These are phyloP conservation scores for Mythimna lalbum DNA, from an alignment of 2,888 invertebrate genomes.

Conservation along the genomic window DNA sequence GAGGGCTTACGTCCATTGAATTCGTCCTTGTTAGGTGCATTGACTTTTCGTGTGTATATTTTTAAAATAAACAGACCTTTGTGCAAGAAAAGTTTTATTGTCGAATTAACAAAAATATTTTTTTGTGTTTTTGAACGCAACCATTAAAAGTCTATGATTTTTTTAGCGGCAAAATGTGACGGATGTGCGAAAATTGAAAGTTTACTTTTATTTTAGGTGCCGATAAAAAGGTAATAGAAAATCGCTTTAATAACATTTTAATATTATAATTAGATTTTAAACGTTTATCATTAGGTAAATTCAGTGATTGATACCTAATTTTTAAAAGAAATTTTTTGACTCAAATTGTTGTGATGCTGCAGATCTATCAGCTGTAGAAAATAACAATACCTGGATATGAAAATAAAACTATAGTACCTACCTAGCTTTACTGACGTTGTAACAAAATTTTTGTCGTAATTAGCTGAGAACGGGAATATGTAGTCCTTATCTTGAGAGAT, in stretches of 20 bases:
- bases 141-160: background rate
- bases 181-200: constrained; percentile 22
- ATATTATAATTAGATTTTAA: background rate
- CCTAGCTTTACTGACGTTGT: background rate
- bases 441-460: background rate
- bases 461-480: background rate
- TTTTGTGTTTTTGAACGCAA: constrained; percentile 33
- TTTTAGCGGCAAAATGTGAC: constrained; percentile 56
- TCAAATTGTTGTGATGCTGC: background rate
- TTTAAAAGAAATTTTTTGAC: background rate
- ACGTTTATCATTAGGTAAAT: background rate
- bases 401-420: background rate
- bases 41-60: constrained; percentile 57
- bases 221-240: constrained; percentile 32
- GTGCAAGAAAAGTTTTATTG: constrained; percentile 18
- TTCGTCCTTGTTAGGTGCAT: constrained; percentile 55
- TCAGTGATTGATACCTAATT: background rate
- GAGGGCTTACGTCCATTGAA: constrained; percentile 61
- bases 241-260: background rate
- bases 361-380: too few relatives aligned
- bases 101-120: constrained; percentile 7
- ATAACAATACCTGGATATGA: too few relatives aligned
- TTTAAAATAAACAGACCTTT: constrained; percentile 41
- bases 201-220: constrained; percentile 12
- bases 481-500: background rate